phyloP scores from a whole-genome alignment of 2,888 invertebrate species.

The Desoria tigrina region DNA sequence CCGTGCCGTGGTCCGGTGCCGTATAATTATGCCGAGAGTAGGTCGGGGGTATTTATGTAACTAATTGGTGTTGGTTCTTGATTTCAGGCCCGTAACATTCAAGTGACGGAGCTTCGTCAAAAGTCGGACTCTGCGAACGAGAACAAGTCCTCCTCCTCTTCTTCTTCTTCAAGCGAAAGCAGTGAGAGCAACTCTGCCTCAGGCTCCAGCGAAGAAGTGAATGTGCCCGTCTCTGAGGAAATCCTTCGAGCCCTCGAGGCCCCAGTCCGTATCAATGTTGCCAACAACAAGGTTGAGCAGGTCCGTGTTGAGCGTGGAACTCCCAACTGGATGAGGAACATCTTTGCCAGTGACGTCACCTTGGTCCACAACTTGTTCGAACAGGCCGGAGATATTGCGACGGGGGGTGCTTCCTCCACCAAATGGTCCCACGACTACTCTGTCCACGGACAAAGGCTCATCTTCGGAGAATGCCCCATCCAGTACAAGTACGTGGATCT shows the following conservation, averaged over 20 bases:
- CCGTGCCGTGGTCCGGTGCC: too few species aligned
- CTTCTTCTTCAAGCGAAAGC: not conserved
- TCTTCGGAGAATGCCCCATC: conserved; percentile 12
- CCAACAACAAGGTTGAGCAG: not conserved
- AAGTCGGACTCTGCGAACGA: not conserved
- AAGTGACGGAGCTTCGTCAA: not conserved
- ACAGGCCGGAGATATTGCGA: conserved; percentile 4
- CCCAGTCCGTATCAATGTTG: conserved; percentile 2
- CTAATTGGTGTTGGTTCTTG: not conserved
- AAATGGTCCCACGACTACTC: too few species aligned
- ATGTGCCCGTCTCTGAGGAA: not conserved
- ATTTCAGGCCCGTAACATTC: not conserved
- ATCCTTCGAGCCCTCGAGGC: not conserved
- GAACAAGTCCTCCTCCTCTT: conserved; percentile 6
- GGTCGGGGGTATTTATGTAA: conserved; percentile 1
- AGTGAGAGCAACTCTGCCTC: conserved; percentile 3
- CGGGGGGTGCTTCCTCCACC: not conserved
- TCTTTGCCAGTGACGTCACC: conserved; percentile 8
- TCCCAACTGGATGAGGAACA: conserved; percentile 20
- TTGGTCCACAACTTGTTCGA: conserved; percentile 16
- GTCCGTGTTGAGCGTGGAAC: conserved; percentile 18
- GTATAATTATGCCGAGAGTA: not conserved
- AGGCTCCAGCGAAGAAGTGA: conserved; percentile 12
- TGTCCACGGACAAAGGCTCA: not conserved
- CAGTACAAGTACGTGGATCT: not conserved